These are phyloP conservation scores for Pegea sp. DNA, from an alignment of 23 tunicate genomes.

Conservation along the genomic window DNA sequence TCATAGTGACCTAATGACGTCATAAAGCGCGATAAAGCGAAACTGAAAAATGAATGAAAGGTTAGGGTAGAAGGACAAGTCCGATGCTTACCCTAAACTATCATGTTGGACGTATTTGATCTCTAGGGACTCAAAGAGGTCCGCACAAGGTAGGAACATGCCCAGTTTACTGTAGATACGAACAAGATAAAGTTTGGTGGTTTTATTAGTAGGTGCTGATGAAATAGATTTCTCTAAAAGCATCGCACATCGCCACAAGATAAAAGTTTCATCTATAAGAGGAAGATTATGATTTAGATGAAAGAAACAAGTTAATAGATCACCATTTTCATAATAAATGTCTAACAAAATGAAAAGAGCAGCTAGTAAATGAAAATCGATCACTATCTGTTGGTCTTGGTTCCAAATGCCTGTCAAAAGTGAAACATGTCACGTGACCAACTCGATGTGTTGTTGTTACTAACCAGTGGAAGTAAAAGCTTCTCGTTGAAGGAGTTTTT, in stretches of 20 bases:
- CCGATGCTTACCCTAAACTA: constrained; percentile 41
- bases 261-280: constrained; percentile 31
- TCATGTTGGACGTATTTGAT: constrained; percentile 83
- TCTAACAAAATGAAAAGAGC: no score
- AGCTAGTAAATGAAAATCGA: no score
- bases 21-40: neutral
- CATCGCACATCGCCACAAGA: constrained; percentile 32
- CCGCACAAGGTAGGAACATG: constrained; percentile 53
- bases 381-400: no score
- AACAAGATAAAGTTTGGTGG: constrained; percentile 50
- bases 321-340: neutral
- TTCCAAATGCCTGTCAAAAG: no score
- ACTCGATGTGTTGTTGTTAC: no score
- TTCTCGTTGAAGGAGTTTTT: no score
- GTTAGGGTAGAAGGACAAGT: neutral
- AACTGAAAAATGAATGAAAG: neutral
- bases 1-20: constrained; percentile 46
- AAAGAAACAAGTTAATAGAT: neutral
- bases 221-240: constrained; percentile 26
- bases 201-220: constrained; percentile 22
- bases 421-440: no score
- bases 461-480: no score
- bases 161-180: constrained; percentile 50
- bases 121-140: constrained; percentile 62
- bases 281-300: neutral